Evolutionary conservation across 2,888 invertebrate species (phyloP).

Genomic region (Pseudolycoriella hygida): DNA sequence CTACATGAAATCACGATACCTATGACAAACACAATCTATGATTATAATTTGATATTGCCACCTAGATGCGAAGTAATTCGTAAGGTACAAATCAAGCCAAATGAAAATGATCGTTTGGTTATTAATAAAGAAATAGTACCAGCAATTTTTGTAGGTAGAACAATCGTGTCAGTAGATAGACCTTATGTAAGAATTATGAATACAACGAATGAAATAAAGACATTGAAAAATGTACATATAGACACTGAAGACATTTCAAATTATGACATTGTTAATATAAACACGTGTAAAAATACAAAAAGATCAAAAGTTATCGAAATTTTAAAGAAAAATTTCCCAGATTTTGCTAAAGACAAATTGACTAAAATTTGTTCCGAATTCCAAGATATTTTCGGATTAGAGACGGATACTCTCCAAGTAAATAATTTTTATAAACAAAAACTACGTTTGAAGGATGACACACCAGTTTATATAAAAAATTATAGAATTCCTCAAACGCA

Average conservation of each 20-base stretch:
- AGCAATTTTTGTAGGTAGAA: neutral
- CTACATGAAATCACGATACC: no score
- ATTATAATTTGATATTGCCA: neutral
- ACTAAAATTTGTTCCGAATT: no score
- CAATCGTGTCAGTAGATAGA: neutral
- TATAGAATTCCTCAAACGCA: neutral
- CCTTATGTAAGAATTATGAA: neutral
- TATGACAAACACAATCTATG: no score
- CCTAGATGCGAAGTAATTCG: neutral
- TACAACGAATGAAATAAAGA: no score
- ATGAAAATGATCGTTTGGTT: neutral
- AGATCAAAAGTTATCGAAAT: neutral
- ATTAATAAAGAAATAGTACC: neutral
- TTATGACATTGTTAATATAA: neutral
- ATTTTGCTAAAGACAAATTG: neutral
- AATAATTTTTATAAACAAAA: no score
- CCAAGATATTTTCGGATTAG: no score
- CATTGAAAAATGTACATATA: neutral
- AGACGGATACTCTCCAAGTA: no score
- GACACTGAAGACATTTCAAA: neutral
- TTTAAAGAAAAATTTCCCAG: neutral
- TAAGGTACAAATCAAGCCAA: neutral
- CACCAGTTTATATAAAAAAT: neutral
- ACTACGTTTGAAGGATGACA: no score
- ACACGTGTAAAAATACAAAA: neutral